Base-by-base conservation (phyloP, 64 coral and sea anemone genomes). In the Montipora cactus region DNA sequence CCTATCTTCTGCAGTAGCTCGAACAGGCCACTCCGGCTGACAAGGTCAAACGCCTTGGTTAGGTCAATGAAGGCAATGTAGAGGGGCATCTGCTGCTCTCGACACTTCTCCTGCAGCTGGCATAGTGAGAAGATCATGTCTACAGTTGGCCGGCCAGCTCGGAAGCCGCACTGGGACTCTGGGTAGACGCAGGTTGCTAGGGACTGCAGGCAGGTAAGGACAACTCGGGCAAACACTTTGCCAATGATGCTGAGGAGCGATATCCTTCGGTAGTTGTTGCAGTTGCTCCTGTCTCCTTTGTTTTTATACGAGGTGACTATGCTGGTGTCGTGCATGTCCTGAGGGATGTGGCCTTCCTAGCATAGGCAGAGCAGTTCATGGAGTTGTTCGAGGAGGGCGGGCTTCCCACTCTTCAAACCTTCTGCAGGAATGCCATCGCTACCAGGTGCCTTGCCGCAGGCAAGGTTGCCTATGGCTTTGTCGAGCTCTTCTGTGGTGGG, bases 111-210 rank as follows among this genome's bases (percentile, higher is more conserved):
- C 28, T 37, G 28, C 28, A 37, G 28, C 28, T 37, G 28, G 28
- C 28, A 1, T 37, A 1, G 28, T 37, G 28, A 37, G 28, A 37
- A 37, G 28, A 37, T 37, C 28, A 37, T 37, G 28, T 37, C 28
- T 37, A 37, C 28, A 37, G 28, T 37, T 37, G 28, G 1, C 28
- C 28, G 28, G 28, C 3, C 64, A 47, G 86, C 67, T 4, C 86
- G 16, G 67, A 88, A 88, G 62, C 44, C 86, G 44, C 86, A 88
- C 86, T 88, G 70, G 8, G 67, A 0, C 23, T 75, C 86, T 19
- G 86, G 86, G 86, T 74, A 76, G 83, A 67, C n/a, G 18, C 18
- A 10, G 12, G 70, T 67, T 18, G 86, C 86, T 5, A 88, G 53
- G 53, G 53, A 57, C 53, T 57, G 53, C 53, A 57, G 53, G 53